Base-by-base conservation (phyloP, 2,113 vertebrate genomes). In the Tragelaphus scriptus region DNA sequence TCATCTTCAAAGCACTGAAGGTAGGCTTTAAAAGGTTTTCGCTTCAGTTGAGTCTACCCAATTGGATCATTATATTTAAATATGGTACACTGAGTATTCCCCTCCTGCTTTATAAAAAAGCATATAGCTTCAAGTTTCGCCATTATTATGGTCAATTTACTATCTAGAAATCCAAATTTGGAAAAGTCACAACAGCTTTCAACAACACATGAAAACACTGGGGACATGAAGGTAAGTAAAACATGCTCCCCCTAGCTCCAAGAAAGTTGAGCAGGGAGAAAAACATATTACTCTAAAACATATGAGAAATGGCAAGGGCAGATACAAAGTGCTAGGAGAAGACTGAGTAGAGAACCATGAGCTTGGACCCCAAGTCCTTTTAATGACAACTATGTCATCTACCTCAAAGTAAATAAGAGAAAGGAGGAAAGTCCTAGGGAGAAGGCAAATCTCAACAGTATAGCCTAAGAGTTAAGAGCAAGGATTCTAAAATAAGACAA, bases 381-480 rank as follows among this genome's bases (percentile, higher is more conserved):
- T 59, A 44, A 88, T 47, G 40, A 17, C 26, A 90, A 6, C 21
- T 77, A 8, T 58, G 58, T 85, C 61, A 55, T 71, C 79, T 94
- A 58, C 71, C 25, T 95, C 53, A 96, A 95, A 89, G 44, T 77
- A 96, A 96, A 91, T 7, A 56, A 85, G 23, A 95, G 15, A 80
- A 94, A 65, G 14, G 56, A 95, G 11, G 44, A 88, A 84, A 81
- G 14, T 53, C 23, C 16, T 5, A 81, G 9, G 30, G n/a, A 96
- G 47, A 94, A 87, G 32, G 17, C 63, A 12, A 91, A 89, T 79
- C 59, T 93, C 4, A 23, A 3, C 59, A 94, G 7, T 17, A 26
- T 8, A 13, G 32, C 7, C 44, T 40, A 88, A 89, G 9, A 44
- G 19, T 59, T n/a, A 49, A 49, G 11, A 85, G 23, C 25, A 77